Base-by-base conservation (phyloP, 2,797 vertebrate species). In the Malacoraja senta region DNA sequence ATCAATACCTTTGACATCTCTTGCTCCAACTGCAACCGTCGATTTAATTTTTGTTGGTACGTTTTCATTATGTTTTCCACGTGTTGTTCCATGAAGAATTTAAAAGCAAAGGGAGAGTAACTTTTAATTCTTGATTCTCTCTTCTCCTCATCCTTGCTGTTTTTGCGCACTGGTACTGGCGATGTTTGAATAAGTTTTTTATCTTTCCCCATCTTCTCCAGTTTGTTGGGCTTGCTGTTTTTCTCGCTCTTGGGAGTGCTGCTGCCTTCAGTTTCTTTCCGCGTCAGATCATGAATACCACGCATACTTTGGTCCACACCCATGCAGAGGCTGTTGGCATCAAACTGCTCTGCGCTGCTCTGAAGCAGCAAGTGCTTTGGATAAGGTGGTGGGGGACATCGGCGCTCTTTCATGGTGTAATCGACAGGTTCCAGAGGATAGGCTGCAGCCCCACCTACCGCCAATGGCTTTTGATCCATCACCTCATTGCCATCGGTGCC, bases 31-130 rank as follows among this genome's bases (percentile, higher is more conserved):
- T 99, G 99, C 86, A 99, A 95, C 93, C 99, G 96, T 91, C 99
- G 97, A 95, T 98, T 98, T 80, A 99, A 97, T 95, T 99, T 99
- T 95, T 99, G 99, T 95, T 99, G 98, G 96, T 99, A 97, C 91
- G 98, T 99, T 95, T 99, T 99, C 95, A 99, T 97, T 94, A 99
- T 97, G 0, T 99, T 99, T 95, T 99, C 99, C 93, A 99, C 97
- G 38, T 99, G 99, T 94, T 99, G 99, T 94, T 99, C 99, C 99
- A 99, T 99, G 95, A 99, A 99, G 96, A 99, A 99, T 95, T 99
- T 99, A 94, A 99, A 99, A 58, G 99, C 99, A 35, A 98, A 99
- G 0, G 99, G 99, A 0, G 99, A 99, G 95, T 99, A 99, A 95
- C 98, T 99, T 95, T 99, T 99, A 95, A 99, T 99, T 88, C 98